Evolutionary conservation across 2,113 vertebrate species (phyloP), one percentile per base, ranked within the genome.

Genomic region (Protobothrops mucrosquamatus): DNA sequence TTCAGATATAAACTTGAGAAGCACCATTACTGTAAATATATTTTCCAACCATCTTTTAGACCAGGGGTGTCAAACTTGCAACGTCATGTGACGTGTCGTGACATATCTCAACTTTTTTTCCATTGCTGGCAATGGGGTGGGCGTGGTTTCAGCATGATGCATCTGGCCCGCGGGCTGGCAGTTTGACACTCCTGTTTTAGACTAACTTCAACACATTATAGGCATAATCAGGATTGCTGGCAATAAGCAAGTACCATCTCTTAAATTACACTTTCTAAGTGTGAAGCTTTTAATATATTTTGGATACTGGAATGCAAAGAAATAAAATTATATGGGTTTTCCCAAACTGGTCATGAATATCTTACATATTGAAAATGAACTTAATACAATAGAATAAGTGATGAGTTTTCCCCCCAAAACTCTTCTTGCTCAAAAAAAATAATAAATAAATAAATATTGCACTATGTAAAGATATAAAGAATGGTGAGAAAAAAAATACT

Each of bases 181-280:
- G 48, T 51, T 51, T 9, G 48, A 51, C 48, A 51, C 48, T 51
- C 48, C 48, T 51, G 48, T 87, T 93, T 52, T 55, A 0, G 91
- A 93, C 57, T 87, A 93, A 51, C 46, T 85, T 93, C 93, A 87
- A 93, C 88, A 24, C 2, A 91, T 92, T 95, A 95, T 26, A 24
- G 94, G 15, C 24, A 92, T 95, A 94, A 96, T 95, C 23, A 88
- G 61, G 93, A 87, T 85, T 74, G 15, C 57, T 74, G 39, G 15
- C 57, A 96, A 95, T 90, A 93, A 92, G 85, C 20, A 74, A 88
- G 51, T 22, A n/a, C 8, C 10, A 69, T 5, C 85, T 95, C 88
- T 87, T 87, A 89, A 85, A 93, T 94, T 88, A 95, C 95, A 87
- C 29, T 93, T 56, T n/a, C 11, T 56, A 10, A 88, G 93, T 93